Percentiles rank a stretch among this genome's conserved stretches.
phyloP scores from a whole-genome alignment of 2,113 vertebrate species.

The Hystrix cristata region DNA sequence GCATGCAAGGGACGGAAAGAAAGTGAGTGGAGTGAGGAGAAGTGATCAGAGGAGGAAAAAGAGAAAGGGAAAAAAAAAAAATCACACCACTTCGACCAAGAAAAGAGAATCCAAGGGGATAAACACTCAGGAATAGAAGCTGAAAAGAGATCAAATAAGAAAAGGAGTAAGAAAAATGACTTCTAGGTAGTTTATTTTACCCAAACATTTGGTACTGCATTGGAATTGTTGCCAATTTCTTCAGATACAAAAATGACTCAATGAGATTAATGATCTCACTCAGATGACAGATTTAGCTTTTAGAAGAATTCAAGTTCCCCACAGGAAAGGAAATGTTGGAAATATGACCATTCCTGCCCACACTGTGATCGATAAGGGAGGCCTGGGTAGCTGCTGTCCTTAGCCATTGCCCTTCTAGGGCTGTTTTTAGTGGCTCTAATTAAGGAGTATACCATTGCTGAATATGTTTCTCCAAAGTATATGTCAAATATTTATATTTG shows the following conservation, averaged over 20 bases:
- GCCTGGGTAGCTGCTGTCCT: neutral
- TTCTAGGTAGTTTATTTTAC: neutral
- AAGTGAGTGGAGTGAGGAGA: neutral
- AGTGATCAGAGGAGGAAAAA: neutral
- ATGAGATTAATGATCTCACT: conserved; percentile 24
- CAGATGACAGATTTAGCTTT: conserved; percentile 25
- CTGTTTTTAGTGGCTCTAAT: neutral
- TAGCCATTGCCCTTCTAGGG: neutral
- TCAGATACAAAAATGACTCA: conserved; percentile 30
- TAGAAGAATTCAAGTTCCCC: neutral
- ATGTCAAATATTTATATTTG: neutral
- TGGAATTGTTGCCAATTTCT: conserved; percentile 17
- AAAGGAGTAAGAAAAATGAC: neutral
- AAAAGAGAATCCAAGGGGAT: neutral
- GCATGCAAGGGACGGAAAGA: neutral
- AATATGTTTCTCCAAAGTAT: neutral
- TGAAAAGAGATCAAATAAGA: neutral
- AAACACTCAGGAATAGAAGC: neutral
- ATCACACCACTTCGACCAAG: neutral
- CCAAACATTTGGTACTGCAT: neutral
- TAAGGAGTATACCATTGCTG: neutral
- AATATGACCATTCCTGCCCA: conserved; percentile 12
- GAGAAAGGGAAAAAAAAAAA: no score
- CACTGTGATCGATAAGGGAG: neutral
- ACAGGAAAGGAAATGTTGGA: neutral